Base-by-base conservation (phyloP, 2,888 invertebrate species). In the Amorpha juglandis region DNA sequence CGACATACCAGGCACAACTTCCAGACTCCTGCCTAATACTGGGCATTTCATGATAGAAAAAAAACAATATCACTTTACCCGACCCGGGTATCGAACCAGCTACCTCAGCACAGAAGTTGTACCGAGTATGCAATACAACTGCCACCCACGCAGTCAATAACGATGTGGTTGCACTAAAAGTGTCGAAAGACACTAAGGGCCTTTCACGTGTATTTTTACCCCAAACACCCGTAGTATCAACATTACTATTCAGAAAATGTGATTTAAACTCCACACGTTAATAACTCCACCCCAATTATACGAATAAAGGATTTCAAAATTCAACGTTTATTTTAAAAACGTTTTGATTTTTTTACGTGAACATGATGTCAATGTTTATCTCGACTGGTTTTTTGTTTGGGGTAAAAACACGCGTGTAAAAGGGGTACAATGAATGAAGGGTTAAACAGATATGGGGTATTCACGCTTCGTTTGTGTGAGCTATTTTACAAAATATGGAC, bases 331-430 rank as follows among this genome's bases (percentile, higher is more conserved):
- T 67, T 71, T 69, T 70, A 67, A 69, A 67, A 67, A 64, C 16
- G 47, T 47, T 58, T 55, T 50, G 7, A 16, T 67, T 66, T 69
- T 69, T 65, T 68, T 67, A 52, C 64, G 71, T 68, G 70, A 71
- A 72, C 66, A 68, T 63, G 67, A 64, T 63, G 66, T 71, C 69
- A 67, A 67, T 70, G 71, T 69, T 68, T 65, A 71, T 69, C 64
- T 62, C 67, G 64, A 66, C 64, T 66, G 71, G 68, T 62, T 67
- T 65, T 67, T 68, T 68, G 63, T 68, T 55, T 62, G 64, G 50
- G 62, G 69, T 55, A 42, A 58, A 52, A 52, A 33, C 0, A 19
- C 51, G 52, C 11, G 14, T 33, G 50, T n/a, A 53, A 58, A 68
- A 64, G 58, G 64, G 67, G 66, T 16, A 42, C 53, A 65, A 66